Evolutionary conservation across 2,888 invertebrate genomes (phyloP).

Genomic region (Thecophora atra): DNA sequence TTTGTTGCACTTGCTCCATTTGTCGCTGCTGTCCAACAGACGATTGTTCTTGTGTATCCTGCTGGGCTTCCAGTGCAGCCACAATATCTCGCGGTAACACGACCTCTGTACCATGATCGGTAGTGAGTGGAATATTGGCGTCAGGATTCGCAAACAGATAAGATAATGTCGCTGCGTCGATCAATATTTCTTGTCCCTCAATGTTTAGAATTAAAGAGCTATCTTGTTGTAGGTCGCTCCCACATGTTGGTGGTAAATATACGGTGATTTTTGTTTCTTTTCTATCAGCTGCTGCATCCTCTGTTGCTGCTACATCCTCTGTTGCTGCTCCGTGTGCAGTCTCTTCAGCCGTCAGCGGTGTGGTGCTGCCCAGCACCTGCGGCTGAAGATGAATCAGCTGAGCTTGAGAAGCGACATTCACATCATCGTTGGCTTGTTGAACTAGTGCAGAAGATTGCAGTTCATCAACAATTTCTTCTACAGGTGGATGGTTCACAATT

Average conservation of each 20-base stretch:
- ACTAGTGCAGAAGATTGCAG: slow-evolving; percentile 30
- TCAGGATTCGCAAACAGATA: slow-evolving; percentile 46
- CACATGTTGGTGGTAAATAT: slow-evolving; percentile 34
- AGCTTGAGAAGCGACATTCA: slow-evolving; percentile 45
- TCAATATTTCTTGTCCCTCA: slow-evolving; percentile 64
- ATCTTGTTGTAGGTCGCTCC: slow-evolving; percentile 39
- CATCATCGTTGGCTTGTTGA: slow-evolving; percentile 17
- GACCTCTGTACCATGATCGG: slow-evolving; percentile 53
- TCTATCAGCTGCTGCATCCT: slow-evolving; percentile 11
- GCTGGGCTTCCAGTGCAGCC: slow-evolving; percentile 48
- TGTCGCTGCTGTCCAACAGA: slow-evolving; percentile 39
- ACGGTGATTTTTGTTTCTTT: slow-evolving; percentile 25
- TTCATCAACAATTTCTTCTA: slow-evolving; percentile 32
- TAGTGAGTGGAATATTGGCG: slow-evolving; percentile 53
- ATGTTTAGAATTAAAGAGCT: slow-evolving; percentile 46
- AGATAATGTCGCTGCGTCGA: slow-evolving; percentile 50
- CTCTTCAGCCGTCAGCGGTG: slow-evolving; percentile 25
- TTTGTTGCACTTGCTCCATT: slow-evolving; percentile 63
- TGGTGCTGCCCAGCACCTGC: background rate
- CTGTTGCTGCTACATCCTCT: slow-evolving; percentile 20
- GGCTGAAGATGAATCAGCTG: slow-evolving; percentile 50
- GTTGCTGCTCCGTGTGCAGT: slow-evolving; percentile 4
- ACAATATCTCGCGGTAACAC: slow-evolving; percentile 53
- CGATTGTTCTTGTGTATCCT: slow-evolving; percentile 34
- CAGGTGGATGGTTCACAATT: slow-evolving; percentile 49